A percentile compares a stretch with the other conserved stretches of the same genome.
Evolutionary conservation across 2,797 vertebrate species (phyloP).

Genomic region (Phaenicophaeus curvirostris): DNA sequence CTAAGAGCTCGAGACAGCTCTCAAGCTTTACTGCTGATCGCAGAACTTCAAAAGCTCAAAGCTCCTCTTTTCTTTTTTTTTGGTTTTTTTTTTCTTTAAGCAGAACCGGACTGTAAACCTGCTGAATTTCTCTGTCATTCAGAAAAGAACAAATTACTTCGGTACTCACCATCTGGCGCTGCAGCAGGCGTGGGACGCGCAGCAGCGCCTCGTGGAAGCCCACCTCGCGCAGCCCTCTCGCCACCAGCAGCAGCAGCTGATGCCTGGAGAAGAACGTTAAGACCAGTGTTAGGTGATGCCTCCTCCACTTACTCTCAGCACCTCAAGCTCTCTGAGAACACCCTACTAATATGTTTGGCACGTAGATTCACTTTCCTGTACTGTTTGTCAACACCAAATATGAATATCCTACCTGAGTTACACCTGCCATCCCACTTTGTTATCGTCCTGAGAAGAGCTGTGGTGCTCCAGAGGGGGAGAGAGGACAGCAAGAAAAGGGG

Average conservation of each 20-base stretch:
- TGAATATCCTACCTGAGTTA: background rate
- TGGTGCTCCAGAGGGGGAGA: background rate
- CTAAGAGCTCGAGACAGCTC: background rate
- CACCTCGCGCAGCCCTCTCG: background rate
- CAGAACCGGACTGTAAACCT: background rate
- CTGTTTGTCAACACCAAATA: background rate
- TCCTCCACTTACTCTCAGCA: background rate
- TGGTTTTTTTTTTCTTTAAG: background rate
- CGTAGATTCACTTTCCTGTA: background rate
- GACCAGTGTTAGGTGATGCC: background rate
- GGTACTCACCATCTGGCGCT: background rate
- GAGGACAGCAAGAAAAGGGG: background rate
- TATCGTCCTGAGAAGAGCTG: background rate
- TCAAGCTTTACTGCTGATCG: background rate
- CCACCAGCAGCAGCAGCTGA: background rate
- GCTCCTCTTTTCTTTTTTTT: background rate
- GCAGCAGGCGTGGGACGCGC: background rate
- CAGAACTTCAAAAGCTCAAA: constrained; percentile 1
- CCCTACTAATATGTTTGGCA: background rate
- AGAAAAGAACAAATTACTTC: background rate
- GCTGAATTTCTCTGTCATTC: background rate
- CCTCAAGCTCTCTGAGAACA: background rate
- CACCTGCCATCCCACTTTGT: background rate
- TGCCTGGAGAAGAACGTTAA: background rate
- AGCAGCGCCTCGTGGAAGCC: background rate